These are phyloP conservation scores for Thinocorus orbignyianus DNA, from an alignment of 2,113 vertebrate species.

Conservation along the genomic window DNA sequence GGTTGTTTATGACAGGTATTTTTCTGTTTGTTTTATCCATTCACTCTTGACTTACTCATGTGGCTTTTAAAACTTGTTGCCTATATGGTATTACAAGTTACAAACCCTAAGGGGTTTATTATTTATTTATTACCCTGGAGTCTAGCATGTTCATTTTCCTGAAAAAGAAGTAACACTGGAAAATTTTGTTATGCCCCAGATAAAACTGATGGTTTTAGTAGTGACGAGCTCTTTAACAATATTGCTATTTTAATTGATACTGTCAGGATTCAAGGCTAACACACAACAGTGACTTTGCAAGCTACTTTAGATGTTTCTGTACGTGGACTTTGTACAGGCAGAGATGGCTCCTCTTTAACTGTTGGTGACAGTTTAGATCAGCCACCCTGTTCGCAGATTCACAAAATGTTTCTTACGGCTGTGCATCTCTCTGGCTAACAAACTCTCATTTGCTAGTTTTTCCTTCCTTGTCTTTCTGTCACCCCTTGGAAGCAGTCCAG, in stretches of 20 bases:
- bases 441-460: background rate
- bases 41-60: background rate
- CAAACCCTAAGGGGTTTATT: background rate
- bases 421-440: background rate
- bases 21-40: background rate
- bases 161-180: background rate
- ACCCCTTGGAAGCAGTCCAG: background rate
- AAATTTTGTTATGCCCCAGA: background rate
- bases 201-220: background rate
- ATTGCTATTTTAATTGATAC: background rate
- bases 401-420: background rate
- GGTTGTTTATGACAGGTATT: background rate
- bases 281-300: background rate
- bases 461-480: background rate
- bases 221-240: background rate
- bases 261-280: background rate
- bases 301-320: background rate
- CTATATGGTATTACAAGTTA: background rate
- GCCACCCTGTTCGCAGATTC: background rate
- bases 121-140: background rate
- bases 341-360: background rate
- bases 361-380: background rate
- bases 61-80: background rate
- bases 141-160: background rate
- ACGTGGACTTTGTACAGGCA: background rate